Evolutionary conservation across 2,113 vertebrate species (phyloP), one percentile per base, ranked within the genome.

Genomic region (Strigops habroptila): DNA sequence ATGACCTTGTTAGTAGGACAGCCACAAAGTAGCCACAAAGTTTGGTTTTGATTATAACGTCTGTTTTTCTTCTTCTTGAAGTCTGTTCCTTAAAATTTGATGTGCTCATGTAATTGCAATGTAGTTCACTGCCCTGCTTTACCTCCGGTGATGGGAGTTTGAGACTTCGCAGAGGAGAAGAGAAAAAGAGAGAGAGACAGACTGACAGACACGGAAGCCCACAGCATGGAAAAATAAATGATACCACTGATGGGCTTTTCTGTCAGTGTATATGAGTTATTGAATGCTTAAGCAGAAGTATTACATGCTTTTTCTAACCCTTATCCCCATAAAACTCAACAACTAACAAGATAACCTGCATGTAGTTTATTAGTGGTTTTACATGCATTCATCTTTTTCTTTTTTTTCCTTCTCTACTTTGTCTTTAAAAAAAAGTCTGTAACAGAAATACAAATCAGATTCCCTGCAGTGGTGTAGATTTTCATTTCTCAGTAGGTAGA

Each of bases 41-140:
- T 96, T 96, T 96, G 96, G 86, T 95, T 97, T 97, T 96, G 92
- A 97, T 97, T 97, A 96, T 70, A 92, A 90, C 0, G 74, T 82
- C 89, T 96, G 80, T 86, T 96, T 91, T 96, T 82, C 93, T 92
- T 97, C 82, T 93, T 94, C 88, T 95, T 93, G 73, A 97, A 95
- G 85, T 90, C 91, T 70, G 37, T 94, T 96, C 90, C 80, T 90
- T 93, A 95, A 93, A 92, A 94, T 77, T 46, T 86, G 81, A 91
- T 93, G 89, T 69, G 82, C 48, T 97, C 63, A 17, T 95, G 78
- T 96, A 94, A 93, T 91, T 89, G 95, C 84, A 90, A 7, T 90
- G 89, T 85, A 94, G 82, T 91, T 95, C 75, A 51, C 75, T 95
- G 82, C 89, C 93, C 95, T 78, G 69, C 46, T 95, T 95, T 90